Evolutionary conservation across 2,113 vertebrate genomes (phyloP).

Genomic region (Falco punctatus): DNA sequence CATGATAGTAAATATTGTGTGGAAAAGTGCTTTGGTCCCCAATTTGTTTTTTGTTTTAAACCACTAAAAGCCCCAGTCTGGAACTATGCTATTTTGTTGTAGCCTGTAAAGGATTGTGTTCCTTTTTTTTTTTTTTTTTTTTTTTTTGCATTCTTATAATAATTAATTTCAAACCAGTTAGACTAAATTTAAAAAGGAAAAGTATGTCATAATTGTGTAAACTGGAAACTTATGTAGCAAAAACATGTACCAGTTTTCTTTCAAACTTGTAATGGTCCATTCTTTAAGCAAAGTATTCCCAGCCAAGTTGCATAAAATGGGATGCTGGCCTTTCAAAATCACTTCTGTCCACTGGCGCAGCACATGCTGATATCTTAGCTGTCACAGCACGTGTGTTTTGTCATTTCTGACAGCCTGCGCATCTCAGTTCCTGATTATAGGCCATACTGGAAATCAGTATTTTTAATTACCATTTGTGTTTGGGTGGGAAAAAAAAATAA

Average conservation of each 20-base stretch:
- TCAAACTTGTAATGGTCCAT: neutral
- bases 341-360: neutral
- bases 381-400: neutral
- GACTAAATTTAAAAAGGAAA: neutral
- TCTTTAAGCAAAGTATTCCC: neutral
- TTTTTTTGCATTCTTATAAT: neutral
- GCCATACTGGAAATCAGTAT: neutral
- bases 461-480: slow-evolving; percentile 20
- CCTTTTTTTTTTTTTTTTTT: neutral
- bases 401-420: neutral
- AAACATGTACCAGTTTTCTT: neutral
- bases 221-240: neutral
- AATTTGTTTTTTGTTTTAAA: neutral
- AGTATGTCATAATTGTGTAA: neutral
- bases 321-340: neutral
- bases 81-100: neutral
- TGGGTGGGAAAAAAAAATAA: neutral
- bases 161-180: neutral
- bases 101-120: neutral
- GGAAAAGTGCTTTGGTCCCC: neutral
- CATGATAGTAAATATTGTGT: neutral
- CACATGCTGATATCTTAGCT: neutral
- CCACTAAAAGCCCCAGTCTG: neutral
- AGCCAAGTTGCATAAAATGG: neutral
- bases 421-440: neutral